Evolutionary conservation across 2,888 invertebrate genomes (phyloP), one percentile per base, ranked within the genome.

Genomic region (Cosmopolites sordidus): DNA sequence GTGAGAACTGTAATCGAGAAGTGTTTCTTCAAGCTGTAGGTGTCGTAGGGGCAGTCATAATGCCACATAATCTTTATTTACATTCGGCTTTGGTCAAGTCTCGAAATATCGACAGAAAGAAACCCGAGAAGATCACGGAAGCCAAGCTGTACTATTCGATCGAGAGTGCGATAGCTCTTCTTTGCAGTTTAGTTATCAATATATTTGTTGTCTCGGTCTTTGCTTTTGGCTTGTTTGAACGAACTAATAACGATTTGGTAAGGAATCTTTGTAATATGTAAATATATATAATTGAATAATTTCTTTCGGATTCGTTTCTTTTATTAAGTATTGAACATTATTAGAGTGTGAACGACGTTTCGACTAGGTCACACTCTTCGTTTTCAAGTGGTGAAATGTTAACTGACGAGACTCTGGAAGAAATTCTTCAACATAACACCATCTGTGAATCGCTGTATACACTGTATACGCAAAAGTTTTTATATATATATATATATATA

Each of bases 41-140:
- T n/a, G 84, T 92, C 43, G 82, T 93, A 43, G 92, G 73, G 2
- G 72, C 89, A 17, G 89, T 92, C 18, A 91, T 93, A 60, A 93
- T 92, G 92, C 92, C 92, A 0, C 92, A 93, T 67, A 93, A 93
- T 76, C 77, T 92, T 42, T 92, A 92, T 69, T 78, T 93, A 9
- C 92, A 93, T 71, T 92, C 92, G 30, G 92, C 92, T 18, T 78
- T 92, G 52, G 92, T 92, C 22, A 91, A 92, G 84, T 89, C 89
- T 1, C 79, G 92, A 58, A 85, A 86, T 58, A 77, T 93, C 27
- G 87, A 93, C 70, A 78, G 92, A 52, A 79, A 78, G 17, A 81
- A 85, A 63, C 78, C 82, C 22, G 75, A 77, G 30, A 83, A 84
- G 71, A 82, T 93, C 0, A 78, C 76, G 53, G 92, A 93, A 70